Evolutionary conservation across 2,888 invertebrate genomes (phyloP).

Genomic region (Chymomyza amoena): DNA sequence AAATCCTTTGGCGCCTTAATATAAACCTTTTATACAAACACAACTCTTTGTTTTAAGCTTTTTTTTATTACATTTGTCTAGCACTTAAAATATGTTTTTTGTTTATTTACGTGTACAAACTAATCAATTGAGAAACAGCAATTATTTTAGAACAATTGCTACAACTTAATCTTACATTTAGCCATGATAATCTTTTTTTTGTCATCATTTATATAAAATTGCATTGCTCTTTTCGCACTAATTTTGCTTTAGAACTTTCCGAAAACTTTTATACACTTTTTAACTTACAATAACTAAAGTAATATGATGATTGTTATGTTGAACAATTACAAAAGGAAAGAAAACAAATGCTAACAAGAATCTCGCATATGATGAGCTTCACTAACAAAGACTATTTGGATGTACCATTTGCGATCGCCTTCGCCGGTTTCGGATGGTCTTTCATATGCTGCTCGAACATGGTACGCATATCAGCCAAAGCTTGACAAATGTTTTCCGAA

Average conservation of each 20-base stretch:
- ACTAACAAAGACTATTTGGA: slow-evolving; percentile 51
- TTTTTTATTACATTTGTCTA: slow-evolving; percentile 43
- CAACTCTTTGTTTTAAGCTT: slow-evolving; percentile 6
- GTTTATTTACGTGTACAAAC: slow-evolving; percentile 44
- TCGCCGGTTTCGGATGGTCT: slow-evolving; percentile 64
- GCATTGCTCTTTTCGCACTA: slow-evolving; percentile 58
- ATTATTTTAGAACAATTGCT: slow-evolving; percentile 60
- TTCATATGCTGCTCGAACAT: slow-evolving; percentile 82
- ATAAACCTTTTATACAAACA: background rate
- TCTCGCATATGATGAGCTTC: slow-evolving; percentile 50
- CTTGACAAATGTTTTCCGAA: slow-evolving; percentile 85
- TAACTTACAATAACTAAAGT: slow-evolving; percentile 42
- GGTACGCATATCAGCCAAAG: slow-evolving; percentile 85
- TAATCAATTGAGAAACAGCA: slow-evolving; percentile 67
- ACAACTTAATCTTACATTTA: slow-evolving; percentile 45
- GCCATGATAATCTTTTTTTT: slow-evolving; percentile 46
- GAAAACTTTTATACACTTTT: slow-evolving; percentile 50
- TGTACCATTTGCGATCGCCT: slow-evolving; percentile 63
- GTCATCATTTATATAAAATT: slow-evolving; percentile 46
- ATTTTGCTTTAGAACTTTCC: slow-evolving; percentile 38
- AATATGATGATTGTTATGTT: slow-evolving; percentile 38
- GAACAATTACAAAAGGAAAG: slow-evolving; percentile 56
- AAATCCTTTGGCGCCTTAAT: slow-evolving; percentile 93
- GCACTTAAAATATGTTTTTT: slow-evolving; percentile 46
- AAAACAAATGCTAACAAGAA: slow-evolving; percentile 71